Base-by-base conservation (phyloP, 1,140 invertebrate species). In the Nasonia longicornis region DNA sequence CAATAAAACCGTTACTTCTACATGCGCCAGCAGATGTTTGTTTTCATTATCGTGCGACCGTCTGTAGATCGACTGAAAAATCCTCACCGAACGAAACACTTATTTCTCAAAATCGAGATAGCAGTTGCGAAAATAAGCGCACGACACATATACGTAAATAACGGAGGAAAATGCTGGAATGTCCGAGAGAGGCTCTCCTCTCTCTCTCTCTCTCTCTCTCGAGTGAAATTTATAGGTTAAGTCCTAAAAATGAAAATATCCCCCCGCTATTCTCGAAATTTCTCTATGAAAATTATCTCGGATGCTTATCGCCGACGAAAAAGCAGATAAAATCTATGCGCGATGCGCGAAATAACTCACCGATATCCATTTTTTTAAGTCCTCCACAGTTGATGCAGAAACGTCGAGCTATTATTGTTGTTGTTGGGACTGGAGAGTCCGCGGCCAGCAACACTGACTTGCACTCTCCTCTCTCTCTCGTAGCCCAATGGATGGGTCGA, bases 301-400 rank as follows among this genome's bases (percentile, higher is more conserved):
- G 38, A 8, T 7, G 4, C 1, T 42, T 42, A 7, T 10, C 38
- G 8, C 38, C 1, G 38, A 1, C 38, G 6, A 42, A 8, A 35
- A 35, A 35, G 3, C 4, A 4, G 31, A 35, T 4, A 42, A 42
- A 42, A 42, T 42, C 38, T 42, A 6, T 35, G 38, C 38, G 8
- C 7, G 6, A 42, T 35, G 31, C 12, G 12, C 12, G 12, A 42
- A 35, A 71, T 42, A 12, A 71, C 69, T 71, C 31, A 81, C 79
- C 79, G 63, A 81, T 81, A 71, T 81, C 73, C 79, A 81, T 81
- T 69, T 81, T 81, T 42, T 7, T 2, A 71, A 71, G 45, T 42
- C 70, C 73, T 76, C 73, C 79, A 76, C 73, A 71, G 26, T 45
- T 80, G 31, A 35, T 35, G 45, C 72, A 58, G 22, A 0, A 45